These are phyloP conservation scores for Pecten maximus DNA, from an alignment of 2,888 invertebrate species.

Conservation along the genomic window DNA sequence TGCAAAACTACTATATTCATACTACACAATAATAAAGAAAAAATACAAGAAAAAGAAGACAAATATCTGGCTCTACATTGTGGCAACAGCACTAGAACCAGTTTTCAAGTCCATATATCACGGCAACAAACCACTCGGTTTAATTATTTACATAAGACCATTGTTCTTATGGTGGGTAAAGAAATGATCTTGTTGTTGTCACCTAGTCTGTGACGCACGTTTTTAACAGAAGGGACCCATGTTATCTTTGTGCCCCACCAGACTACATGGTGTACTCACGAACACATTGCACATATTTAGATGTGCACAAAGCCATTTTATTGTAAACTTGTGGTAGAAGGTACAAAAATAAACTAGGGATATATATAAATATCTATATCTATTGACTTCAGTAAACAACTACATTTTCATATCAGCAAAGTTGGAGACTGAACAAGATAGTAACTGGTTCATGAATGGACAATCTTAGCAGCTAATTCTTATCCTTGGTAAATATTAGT, in stretches of 20 bases:
- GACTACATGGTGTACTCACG: not conserved
- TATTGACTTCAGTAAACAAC: not conserved
- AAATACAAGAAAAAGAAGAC: constrained; percentile 2
- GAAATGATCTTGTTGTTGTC: not conserved
- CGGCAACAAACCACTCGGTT: not conserved
- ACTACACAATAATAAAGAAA: constrained; percentile 27
- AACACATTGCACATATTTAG: not conserved
- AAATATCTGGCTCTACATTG: constrained; percentile 24
- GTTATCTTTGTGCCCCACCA: not conserved
- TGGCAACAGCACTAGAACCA: constrained; percentile 32
- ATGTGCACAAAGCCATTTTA: constrained; percentile 15
- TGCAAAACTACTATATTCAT: constrained; percentile 20
- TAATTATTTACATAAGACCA: not conserved
- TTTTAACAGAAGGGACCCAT: not conserved
- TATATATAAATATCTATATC: not conserved
- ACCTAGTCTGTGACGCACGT: not conserved
- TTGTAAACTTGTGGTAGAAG: not conserved
- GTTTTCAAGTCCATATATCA: constrained; percentile 7
- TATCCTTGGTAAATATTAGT: not conserved
- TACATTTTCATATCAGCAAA: constrained; percentile 9
- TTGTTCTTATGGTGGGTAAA: not conserved
- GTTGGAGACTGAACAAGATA: not conserved
- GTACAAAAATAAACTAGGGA: not conserved
- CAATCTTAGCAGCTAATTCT: not conserved
- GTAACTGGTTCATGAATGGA: not conserved